Conservation (phyloP, 2,797 vertebrate species). For the Rousettus madagascariensis region DNA sequence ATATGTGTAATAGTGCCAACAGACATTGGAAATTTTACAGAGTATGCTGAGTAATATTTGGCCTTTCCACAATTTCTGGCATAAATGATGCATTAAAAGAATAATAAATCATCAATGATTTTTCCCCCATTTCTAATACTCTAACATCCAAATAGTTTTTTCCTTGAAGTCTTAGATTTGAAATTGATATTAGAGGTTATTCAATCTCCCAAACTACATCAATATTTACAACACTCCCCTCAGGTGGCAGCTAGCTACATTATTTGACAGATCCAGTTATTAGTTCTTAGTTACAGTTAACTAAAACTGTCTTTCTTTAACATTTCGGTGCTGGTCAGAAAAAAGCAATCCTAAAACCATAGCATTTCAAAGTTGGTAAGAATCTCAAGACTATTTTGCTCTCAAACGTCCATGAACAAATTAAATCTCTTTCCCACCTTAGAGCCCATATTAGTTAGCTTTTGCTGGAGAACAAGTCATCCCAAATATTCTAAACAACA, state of each 20-base stretch:
- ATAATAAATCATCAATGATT: neutral
- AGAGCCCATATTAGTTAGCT: neutral
- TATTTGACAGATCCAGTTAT: neutral
- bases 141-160: neutral
- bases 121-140: neutral
- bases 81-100: neutral
- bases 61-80: neutral
- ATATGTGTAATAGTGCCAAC: neutral
- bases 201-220: neutral
- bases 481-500: neutral
- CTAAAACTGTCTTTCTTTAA: neutral
- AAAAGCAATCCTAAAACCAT: slow-evolving; percentile 29
- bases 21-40: neutral
- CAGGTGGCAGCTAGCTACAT: neutral
- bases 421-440: neutral
- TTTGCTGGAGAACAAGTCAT: neutral
- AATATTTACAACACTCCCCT: neutral
- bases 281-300: neutral
- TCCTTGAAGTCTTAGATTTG: neutral
- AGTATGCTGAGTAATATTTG: neutral
- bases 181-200: neutral
- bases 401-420: neutral
- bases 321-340: neutral
- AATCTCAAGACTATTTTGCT: neutral
- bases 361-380: neutral